Evolutionary conservation across 2,113 vertebrate genomes (phyloP).

Genomic region (Cyprinodon tularosa): DNA sequence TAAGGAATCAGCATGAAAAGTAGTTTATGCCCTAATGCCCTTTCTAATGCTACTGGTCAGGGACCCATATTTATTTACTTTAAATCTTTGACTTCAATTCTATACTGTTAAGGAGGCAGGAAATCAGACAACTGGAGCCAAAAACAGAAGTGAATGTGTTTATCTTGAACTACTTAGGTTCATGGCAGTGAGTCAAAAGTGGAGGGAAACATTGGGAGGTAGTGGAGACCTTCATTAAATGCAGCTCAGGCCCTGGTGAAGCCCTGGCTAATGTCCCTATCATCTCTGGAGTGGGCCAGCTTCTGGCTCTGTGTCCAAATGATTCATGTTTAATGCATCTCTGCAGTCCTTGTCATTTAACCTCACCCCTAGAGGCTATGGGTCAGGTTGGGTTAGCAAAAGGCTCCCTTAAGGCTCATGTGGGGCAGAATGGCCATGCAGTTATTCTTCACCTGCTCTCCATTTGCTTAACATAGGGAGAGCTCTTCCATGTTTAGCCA

Average conservation of each 20-base stretch:
- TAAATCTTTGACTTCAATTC: not conserved
- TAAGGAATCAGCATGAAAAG: too few relatives aligned
- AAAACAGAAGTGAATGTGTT: slow-evolving; percentile 43
- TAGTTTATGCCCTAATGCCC: not conserved
- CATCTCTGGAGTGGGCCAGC: slow-evolving; percentile 72
- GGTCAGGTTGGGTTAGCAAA: slow-evolving; percentile 25
- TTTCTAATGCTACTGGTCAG: not conserved
- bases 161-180: slow-evolving; percentile 53
- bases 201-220: slow-evolving; percentile 56
- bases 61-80: too few relatives aligned
- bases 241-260: slow-evolving; percentile 70
- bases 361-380: slow-evolving; percentile 72
- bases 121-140: slow-evolving; percentile 29
- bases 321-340: slow-evolving; percentile 81
- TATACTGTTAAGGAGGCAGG: slow-evolving; percentile 1
- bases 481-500: slow-evolving; percentile 36
- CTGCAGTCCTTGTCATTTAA: slow-evolving; percentile 71
- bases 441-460: slow-evolving; percentile 64
- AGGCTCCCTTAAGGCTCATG: slow-evolving; percentile 41
- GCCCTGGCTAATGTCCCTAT: slow-evolving; percentile 77
- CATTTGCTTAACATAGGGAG: slow-evolving; percentile 70
- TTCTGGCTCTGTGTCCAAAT: slow-evolving; percentile 62
- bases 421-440: slow-evolving; percentile 45
- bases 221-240: slow-evolving; percentile 73
- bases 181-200: slow-evolving; percentile 56